phyloP scores from a whole-genome alignment of 2,797 vertebrate species.

The Halcyon smyrnensis region DNA sequence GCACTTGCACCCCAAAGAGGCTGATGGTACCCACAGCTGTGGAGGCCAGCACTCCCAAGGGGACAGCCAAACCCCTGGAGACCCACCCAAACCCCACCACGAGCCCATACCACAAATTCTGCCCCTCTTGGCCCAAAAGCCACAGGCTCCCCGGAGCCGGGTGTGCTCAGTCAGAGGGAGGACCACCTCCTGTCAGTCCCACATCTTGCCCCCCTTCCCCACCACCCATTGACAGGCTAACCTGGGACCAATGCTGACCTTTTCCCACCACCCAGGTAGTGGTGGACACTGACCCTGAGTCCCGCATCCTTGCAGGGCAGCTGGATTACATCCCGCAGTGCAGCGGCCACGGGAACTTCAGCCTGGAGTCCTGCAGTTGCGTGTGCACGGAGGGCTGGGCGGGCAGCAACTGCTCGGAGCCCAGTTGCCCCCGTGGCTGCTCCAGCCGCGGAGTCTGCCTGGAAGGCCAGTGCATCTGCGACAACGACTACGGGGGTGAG shows the following conservation, averaged over 20 bases:
- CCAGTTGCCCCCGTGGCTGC: constrained; percentile 90
- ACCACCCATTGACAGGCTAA: background rate
- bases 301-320: constrained; percentile 81
- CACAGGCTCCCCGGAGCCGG: background rate
- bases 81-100: background rate
- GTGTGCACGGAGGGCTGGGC: constrained; percentile 93
- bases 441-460: constrained; percentile 91
- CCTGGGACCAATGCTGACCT: accelerated
- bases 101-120: background rate
- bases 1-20: background rate
- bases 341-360: constrained; percentile 95
- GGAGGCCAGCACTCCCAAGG: background rate
- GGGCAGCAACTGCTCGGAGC: constrained; percentile 95
- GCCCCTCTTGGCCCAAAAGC: background rate
- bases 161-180: background rate
- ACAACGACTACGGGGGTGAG: constrained; percentile 91
- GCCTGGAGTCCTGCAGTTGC: constrained; percentile 92
- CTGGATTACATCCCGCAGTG: constrained; percentile 91
- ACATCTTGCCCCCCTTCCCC: background rate
- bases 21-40: background rate
- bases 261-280: background rate
- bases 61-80: background rate
- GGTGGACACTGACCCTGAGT: background rate
- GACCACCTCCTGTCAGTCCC: background rate
- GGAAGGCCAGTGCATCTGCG: constrained; percentile 93